These are phyloP conservation scores for Hemicentrotus pulcherrimus DNA, from an alignment of 35 echinoderm and acorn worm genomes.

Conservation along the genomic window DNA sequence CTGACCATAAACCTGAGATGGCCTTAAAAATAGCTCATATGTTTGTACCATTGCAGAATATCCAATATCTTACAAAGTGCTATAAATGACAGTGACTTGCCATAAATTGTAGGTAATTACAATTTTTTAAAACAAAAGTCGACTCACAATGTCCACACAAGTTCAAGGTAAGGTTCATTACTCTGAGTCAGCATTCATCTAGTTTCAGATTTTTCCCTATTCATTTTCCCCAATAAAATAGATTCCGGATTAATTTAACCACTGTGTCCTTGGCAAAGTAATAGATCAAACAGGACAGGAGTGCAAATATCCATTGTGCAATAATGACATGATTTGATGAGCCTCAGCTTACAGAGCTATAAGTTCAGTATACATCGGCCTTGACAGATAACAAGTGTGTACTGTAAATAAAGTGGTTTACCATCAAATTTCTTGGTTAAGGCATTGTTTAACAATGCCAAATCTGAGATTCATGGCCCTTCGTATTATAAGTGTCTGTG, in stretches of 20 bases:
- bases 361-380: not conserved
- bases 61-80: not conserved
- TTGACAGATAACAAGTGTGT: not conserved
- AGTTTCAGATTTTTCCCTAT: not conserved
- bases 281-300: not conserved
- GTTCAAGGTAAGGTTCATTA: slow-evolving; percentile 11
- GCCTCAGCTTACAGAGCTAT: not conserved
- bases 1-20: not conserved
- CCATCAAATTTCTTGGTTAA: not conserved
- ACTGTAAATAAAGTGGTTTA: not conserved
- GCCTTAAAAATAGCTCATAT: not conserved
- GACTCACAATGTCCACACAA: not conserved
- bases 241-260: not conserved
- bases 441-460: too few relatives aligned
- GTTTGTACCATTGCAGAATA: not conserved
- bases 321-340: not conserved
- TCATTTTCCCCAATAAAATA: not conserved
- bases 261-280: not conserved
- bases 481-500: too few relatives aligned
- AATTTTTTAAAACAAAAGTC: not conserved
- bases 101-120: not conserved
- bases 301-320: not conserved
- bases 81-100: not conserved
- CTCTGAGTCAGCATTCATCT: not conserved
- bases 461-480: too few relatives aligned